Conservation (phyloP, 2,888 invertebrate genomes). For the Portevinia maculata region DNA sequence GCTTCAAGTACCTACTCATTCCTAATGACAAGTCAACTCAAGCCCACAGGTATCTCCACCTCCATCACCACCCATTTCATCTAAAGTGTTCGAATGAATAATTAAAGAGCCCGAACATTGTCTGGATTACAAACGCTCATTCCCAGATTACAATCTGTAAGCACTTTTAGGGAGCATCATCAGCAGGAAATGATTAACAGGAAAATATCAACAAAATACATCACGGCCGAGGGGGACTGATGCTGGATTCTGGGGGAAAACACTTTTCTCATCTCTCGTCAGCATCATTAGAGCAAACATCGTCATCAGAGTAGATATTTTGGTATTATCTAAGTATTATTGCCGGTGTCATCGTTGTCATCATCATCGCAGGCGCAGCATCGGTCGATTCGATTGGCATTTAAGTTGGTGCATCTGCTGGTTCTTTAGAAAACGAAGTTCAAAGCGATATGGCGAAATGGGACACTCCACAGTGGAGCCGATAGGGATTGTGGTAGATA, state of each 20-base stretch:
- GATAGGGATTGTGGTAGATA: conserved; percentile 8
- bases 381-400: conserved; percentile 43
- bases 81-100: conserved; percentile 51
- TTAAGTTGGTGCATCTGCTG: conserved; percentile 38
- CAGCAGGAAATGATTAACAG: conserved; percentile 42
- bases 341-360: conserved; percentile 12
- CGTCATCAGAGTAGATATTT: conserved; percentile 4
- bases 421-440: conserved; percentile 39
- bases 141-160: conserved; percentile 58
- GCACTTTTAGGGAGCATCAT: conserved; percentile 44
- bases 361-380: conserved; percentile 20
- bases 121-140: conserved; percentile 47
- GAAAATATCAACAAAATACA: conserved; percentile 48
- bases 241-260: conserved; percentile 27
- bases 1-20: conserved; percentile 11
- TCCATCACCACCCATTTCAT: neutral
- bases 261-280: conserved; percentile 28
- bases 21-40: conserved; percentile 17
- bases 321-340: conserved; percentile 15
- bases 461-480: conserved; percentile 22
- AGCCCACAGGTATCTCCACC: conserved; percentile 3
- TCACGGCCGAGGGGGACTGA: neutral
- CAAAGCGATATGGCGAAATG: conserved; percentile 30
- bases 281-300: conserved; percentile 38
- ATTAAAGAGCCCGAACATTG: conserved; percentile 44